Conservation (phyloP, 2,113 vertebrate genomes). For the Gorsachius goisagi region DNA sequence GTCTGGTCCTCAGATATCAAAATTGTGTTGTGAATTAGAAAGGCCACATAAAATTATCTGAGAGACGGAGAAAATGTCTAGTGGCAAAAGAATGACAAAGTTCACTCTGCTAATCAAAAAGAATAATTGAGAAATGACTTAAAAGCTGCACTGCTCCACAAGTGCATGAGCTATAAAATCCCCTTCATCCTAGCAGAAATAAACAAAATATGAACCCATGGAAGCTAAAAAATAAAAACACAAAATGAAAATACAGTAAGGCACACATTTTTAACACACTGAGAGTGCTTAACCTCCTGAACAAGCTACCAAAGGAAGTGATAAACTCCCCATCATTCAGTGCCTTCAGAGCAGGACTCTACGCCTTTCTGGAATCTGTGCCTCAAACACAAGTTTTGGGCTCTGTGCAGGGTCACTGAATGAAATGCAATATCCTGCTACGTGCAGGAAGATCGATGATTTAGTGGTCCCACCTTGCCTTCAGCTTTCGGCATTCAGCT, state of each 20-base stretch:
- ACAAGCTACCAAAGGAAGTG: neutral
- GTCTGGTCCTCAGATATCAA: neutral
- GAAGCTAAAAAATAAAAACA: neutral
- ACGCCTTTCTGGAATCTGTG: neutral
- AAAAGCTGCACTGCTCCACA: neutral
- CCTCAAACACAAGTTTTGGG: neutral
- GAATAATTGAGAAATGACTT: neutral
- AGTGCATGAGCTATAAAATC: neutral
- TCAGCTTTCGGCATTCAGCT: neutral
- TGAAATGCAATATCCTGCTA: constrained; percentile 20
- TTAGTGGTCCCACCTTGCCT: constrained; percentile 9
- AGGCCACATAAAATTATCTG: neutral
- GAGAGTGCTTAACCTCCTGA: neutral
- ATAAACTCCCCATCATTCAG: neutral
- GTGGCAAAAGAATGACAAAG: neutral
- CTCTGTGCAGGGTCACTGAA: neutral
- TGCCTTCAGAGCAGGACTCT: neutral
- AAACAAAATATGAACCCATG: neutral
- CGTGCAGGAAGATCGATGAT: constrained; percentile 13
- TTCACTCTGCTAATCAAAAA: neutral
- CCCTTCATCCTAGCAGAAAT: neutral
- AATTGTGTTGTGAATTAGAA: neutral
- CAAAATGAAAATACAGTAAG: neutral
- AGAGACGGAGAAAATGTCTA: neutral
- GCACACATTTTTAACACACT: neutral